Evolutionary conservation across 2,113 vertebrate species (phyloP), one percentile per base, ranked within the genome.

Genomic region (Rhea pennata): DNA sequence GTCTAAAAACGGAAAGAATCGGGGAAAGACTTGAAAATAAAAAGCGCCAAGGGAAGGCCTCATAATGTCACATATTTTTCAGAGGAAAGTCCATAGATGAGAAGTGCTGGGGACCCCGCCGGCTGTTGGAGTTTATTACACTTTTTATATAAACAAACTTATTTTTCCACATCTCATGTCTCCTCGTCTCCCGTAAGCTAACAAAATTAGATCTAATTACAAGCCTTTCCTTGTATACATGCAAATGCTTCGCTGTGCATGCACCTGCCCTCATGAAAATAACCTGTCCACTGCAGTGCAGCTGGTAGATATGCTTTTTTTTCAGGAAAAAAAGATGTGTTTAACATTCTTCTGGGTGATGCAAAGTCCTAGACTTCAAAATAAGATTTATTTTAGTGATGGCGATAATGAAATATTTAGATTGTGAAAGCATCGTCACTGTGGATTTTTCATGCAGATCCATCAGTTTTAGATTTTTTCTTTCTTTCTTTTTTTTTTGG

Each of bases 51-150:
- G 50, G 21, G 71, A 59, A 74, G 8, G 29, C 13, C 67, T 73
- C 12, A 50, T 50, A 73, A 44, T 19, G 22, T 0, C 2, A 0
- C 19, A 13, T 24, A 14, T 8, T 1, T 1, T 77, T 61, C 61
- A 64, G 46, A 51, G 50, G 3, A 50, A 1, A 1, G 23, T 50
- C 33, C 10, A 23, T 42, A 80, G 33, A 48, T 9, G 15, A 86
- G 54, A 64, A 51, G n/a, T 31, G 90, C 77, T 0, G 0, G 17
- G 21, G 19, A 50, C 9, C 6, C 39, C 26, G 8, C 40, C 9
- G 44, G 24, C 66, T 22, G 26, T 42, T 51, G 62, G 58, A 72
- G 50, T 78, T 56, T 71, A 61, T 72, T 90, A 16, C 54, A 46
- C 26, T 31, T 69, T 69, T 5, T 13, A 2, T 76, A 8, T 29